Evolutionary conservation across 2,888 invertebrate species (phyloP), one percentile per base, ranked within the genome.

Genomic region (Listrodromus nycthemerus): DNA sequence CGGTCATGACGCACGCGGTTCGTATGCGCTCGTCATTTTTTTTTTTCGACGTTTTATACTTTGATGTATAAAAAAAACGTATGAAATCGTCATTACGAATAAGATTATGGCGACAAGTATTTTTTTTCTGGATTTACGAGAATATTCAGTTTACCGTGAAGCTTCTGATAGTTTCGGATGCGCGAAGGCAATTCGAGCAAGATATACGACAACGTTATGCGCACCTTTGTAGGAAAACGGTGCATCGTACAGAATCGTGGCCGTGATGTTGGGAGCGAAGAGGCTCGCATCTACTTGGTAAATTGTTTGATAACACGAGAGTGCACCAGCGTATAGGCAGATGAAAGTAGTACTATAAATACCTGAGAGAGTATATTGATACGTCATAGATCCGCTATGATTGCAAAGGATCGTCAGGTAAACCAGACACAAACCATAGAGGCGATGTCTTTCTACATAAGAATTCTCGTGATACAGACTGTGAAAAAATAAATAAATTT

Each of bases 271-370:
- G 37, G 50, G 10, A 41, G 67, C 55, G n/a, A 66, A 45, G 74
- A 69, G 27, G 61, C 33, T 41, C 63, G 19, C 55, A 24, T 79
- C 63, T 74, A 79, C 79, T 82, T 79, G 74, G 79, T 70, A 82
- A 82, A 82, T 82, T 82, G 82, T 82, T 82, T 79, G 74, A 82
- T 79, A 79, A 70, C 74, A 74, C 55, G 74, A 75, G 74, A 82
- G 82, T 82, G 82, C 74, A 79, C 74, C n/a, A 37, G 70, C 24
- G 58, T 63, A n/a, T 74, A 70, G 24, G 37, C 50, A 77, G 66
- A 48, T 33, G 27, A 55, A 52, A 67, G 37, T 27, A 13, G 37
- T 33, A 24, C 37, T 50, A 48, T 61, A 55, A 52, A 45, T 66
- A 58, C 27, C 41, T 41, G 41, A 61, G 24, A 58, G 55, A 66